These are phyloP conservation scores for Liasis olivaceus DNA, from an alignment of 2,797 vertebrate genomes.

Conservation along the genomic window DNA sequence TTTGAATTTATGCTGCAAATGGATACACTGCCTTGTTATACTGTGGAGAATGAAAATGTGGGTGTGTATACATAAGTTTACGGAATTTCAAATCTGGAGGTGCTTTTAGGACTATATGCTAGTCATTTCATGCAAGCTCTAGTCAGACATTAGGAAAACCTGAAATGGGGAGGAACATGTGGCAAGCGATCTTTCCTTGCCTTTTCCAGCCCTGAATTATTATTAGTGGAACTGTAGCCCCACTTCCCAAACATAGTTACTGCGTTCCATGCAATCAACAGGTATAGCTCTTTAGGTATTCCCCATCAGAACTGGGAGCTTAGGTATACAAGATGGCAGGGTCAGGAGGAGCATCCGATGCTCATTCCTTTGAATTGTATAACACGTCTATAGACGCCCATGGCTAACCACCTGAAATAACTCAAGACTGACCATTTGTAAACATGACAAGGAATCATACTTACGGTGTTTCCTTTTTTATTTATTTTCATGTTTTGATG, in stretches of 20 bases:
- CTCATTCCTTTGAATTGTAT: too few species aligned
- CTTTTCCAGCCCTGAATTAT: background rate
- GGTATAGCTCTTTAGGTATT: background rate
- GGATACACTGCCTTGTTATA: background rate
- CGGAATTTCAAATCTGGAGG: background rate
- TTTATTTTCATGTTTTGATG: background rate
- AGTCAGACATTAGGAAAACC: background rate
- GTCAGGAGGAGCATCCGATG: too few species aligned
- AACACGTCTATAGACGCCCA: too few species aligned
- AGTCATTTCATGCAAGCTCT: background rate
- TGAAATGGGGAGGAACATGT: background rate
- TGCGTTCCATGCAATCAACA: background rate
- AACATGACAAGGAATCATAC: too few species aligned
- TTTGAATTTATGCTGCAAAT: background rate
- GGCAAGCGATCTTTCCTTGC: background rate
- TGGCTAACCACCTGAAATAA: too few species aligned
- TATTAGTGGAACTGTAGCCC: background rate
- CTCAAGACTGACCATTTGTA: too few species aligned
- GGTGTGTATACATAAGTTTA: background rate
- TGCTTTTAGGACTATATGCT: background rate
- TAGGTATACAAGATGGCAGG: too few species aligned
- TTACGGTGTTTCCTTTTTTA: background rate
- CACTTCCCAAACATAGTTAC: background rate
- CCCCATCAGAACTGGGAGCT: background rate
- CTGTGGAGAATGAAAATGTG: background rate